phyloP scores from a whole-genome alignment of 1,140 invertebrate genomes.

The Drosophila simulans region DNA sequence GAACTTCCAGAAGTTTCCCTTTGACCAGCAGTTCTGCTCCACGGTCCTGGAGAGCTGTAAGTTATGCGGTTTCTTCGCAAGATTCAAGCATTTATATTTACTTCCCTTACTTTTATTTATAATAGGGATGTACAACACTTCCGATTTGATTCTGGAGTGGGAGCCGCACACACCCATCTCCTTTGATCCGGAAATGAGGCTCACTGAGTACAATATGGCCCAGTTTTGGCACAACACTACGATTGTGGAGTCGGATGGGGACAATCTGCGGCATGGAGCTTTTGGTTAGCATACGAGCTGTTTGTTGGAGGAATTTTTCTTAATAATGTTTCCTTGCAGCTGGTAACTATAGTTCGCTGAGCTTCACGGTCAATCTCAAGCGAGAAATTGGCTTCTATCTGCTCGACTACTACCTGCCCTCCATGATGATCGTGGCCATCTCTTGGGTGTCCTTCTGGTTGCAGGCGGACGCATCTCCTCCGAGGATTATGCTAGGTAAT shows the following conservation, averaged over 20 bases:
- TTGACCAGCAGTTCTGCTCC: constrained; percentile 92
- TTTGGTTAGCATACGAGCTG: constrained; percentile 85
- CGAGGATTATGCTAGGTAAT: constrained; percentile 91
- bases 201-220: constrained; percentile 92
- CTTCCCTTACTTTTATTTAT: not conserved
- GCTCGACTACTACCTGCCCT: constrained; percentile 95
- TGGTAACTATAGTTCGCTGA: constrained; percentile 92
- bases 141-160: constrained; percentile 91
- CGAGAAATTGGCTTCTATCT: constrained; percentile 94
- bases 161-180: constrained; percentile 89
- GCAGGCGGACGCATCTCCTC: constrained; percentile 93
- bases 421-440: constrained; percentile 94
- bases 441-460: constrained; percentile 97
- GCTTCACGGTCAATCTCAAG: constrained; percentile 91
- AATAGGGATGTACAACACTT: constrained; percentile 90
- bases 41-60: constrained; percentile 93
- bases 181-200: constrained; percentile 90
- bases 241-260: constrained; percentile 86
- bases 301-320: not conserved
- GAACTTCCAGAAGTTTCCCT: constrained; percentile 93
- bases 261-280: constrained; percentile 88
- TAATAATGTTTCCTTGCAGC: constrained; percentile 84
- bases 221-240: constrained; percentile 89
- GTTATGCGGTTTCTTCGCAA: not conserved
- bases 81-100: not conserved